phyloP scores from a whole-genome alignment of 2,113 vertebrate genomes.

The Upupa epops region DNA sequence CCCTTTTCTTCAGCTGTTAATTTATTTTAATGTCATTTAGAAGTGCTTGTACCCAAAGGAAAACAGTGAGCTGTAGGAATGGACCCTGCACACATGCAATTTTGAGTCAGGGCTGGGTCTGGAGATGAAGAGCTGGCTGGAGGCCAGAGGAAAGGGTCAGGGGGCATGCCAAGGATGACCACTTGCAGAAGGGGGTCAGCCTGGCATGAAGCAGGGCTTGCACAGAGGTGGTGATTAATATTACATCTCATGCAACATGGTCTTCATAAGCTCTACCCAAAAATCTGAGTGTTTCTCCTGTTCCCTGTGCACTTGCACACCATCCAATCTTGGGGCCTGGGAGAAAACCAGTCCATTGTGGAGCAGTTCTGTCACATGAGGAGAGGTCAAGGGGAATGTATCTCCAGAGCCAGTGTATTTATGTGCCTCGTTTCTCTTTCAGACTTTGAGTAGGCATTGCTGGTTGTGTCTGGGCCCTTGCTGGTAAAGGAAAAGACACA shows the following conservation, averaged over 20 bases:
- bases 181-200: not conserved
- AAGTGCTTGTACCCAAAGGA: not conserved
- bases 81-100: rapidly evolving
- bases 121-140: rapidly evolving
- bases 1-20: not conserved
- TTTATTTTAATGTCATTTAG: not conserved
- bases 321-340: not conserved
- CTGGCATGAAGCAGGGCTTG: not conserved
- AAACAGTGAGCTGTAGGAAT: not conserved
- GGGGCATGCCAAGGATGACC: rapidly evolving
- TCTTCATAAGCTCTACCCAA: not conserved
- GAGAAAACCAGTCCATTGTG: not conserved
- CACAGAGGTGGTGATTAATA: not conserved
- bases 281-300: not conserved
- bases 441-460: not conserved
- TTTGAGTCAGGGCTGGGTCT: not conserved
- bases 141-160: not conserved
- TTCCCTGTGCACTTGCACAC: not conserved
- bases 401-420: not conserved
- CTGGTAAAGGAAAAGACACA: not conserved
- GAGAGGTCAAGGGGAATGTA: not conserved
- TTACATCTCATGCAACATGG: not conserved
- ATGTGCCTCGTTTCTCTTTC: not conserved
- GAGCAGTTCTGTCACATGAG: not conserved
- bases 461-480: not conserved